Base-by-base conservation (phyloP, 2,888 invertebrate genomes). In the Spodoptera exigua region DNA sequence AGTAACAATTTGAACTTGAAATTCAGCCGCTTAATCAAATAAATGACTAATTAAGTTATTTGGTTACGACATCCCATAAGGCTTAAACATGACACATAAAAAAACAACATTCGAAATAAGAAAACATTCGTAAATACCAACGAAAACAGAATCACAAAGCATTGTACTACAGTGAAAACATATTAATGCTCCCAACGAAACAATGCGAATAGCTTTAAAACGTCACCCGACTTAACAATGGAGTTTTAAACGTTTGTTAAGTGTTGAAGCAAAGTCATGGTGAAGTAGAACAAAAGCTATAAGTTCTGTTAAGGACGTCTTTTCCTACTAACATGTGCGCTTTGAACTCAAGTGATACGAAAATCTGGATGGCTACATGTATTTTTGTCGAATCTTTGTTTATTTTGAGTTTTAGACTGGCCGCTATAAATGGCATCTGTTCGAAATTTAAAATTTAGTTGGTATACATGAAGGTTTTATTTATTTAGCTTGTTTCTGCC, bases 231-330 rank as follows among this genome's bases (percentile, higher is more conserved):
- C 77, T 78, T 77, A 84, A 90, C 89, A 90, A 90, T 87, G 70
- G 84, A 80, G 82, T 84, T 76, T 86, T 86, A 91, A 90, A 86
- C 86, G 86, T 84, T 87, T 83, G 86, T 81, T 87, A 88, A 91
- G 90, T 90, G 88, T 87, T 80, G 83, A 83, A 84, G 87, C 87
- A 86, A 89, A 90, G 86, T 88, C 87, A 80, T 72, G 73, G 73
- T 80, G 83, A 59, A 74, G 77, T 70, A 74, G 81, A 84, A 89
- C 88, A 89, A 90, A 87, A 86, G 87, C 84, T 76, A 80, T 85
- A 86, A 87, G 81, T 87, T 76, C 52, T 76, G 74, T 74, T 64
- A 67, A 79, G 81, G 66, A 64, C 72, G 79, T 79, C 79, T 80
- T 80, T n/a, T 80, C 63, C 66, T 61, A 32, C 61, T 67, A 70